A percentile compares a stretch with the other conserved stretches of the same genome.
Evolutionary conservation across 2,113 vertebrate species (phyloP).

Genomic region (Scomber scombrus): DNA sequence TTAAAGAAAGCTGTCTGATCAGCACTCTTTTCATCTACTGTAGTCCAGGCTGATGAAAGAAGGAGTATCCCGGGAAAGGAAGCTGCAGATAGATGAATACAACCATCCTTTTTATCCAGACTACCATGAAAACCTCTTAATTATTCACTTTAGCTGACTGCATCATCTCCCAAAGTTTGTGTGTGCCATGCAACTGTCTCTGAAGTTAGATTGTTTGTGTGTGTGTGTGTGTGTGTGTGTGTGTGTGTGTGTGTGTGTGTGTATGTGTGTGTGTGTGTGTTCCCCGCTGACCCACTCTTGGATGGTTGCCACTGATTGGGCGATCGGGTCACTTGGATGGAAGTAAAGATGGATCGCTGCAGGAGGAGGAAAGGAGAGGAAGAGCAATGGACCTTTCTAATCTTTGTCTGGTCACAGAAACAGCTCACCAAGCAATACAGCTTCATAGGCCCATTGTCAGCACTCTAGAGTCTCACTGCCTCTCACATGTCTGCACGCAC

Average conservation of each 20-base stretch:
- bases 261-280: not conserved
- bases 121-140: not conserved
- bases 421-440: conserved; percentile 44
- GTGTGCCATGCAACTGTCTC: too few relatives aligned
- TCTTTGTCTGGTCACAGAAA: conserved; percentile 57
- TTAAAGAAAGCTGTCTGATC: not conserved
- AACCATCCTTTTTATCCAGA: not conserved
- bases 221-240: not conserved
- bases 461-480: conserved; percentile 36
- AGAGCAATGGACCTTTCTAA: conserved; percentile 37
- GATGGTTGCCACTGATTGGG: conserved; percentile 42
- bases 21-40: not conserved
- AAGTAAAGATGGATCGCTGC: conserved; percentile 45
- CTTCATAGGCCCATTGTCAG: conserved; percentile 62
- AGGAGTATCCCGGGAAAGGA: not conserved
- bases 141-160: not conserved
- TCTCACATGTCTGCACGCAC: conserved; percentile 9
- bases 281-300: conserved; percentile 16
- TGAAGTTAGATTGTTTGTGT: not conserved
- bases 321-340: conserved; percentile 23
- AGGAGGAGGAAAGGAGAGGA: conserved; percentile 13
- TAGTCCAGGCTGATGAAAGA: not conserved
- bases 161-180: not conserved
- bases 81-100: not conserved
- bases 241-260: conserved; percentile 1